Evolutionary conservation across 2,113 vertebrate genomes (phyloP).

Genomic region (Butorides virescens): DNA sequence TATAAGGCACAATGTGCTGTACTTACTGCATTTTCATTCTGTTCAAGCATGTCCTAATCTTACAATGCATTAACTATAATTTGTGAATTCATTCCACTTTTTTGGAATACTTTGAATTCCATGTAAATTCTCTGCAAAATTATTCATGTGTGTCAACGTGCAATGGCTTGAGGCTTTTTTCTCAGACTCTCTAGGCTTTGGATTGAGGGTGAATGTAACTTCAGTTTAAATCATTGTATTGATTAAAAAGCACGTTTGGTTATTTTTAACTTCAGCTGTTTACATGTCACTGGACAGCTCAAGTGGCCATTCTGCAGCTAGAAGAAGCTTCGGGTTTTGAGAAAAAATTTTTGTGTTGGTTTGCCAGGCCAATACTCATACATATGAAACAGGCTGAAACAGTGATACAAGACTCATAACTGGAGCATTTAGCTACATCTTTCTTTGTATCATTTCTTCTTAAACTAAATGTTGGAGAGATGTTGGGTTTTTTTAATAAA

Average conservation of each 20-base stretch:
- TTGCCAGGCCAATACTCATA: neutral
- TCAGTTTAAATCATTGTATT: neutral
- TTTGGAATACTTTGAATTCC: neutral
- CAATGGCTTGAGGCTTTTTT: neutral
- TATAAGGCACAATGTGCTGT: neutral
- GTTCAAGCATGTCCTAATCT: slow-evolving; percentile 4
- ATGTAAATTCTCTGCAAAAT: neutral
- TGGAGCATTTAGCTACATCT: neutral
- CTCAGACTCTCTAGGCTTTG: neutral
- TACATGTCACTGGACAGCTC: neutral
- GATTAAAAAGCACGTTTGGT: neutral
- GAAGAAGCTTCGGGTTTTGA: accelerated
- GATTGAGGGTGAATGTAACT: neutral
- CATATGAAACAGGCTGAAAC: neutral
- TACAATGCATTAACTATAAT: neutral
- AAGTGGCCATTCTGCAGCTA: neutral
- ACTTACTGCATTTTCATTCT: slow-evolving; percentile 32
- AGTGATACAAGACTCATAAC: neutral
- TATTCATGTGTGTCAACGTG: neutral
- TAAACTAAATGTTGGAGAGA: neutral
- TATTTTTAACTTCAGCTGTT: neutral
- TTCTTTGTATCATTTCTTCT: neutral
- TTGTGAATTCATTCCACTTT: slow-evolving; percentile 28
- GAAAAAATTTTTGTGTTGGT: neutral
- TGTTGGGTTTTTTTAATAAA: neutral